A percentile compares a stretch with the other conserved stretches of the same genome.
These are phyloP conservation scores for Campylorhamphus procurvoides DNA, from an alignment of 2,113 vertebrate species.

Conservation along the genomic window DNA sequence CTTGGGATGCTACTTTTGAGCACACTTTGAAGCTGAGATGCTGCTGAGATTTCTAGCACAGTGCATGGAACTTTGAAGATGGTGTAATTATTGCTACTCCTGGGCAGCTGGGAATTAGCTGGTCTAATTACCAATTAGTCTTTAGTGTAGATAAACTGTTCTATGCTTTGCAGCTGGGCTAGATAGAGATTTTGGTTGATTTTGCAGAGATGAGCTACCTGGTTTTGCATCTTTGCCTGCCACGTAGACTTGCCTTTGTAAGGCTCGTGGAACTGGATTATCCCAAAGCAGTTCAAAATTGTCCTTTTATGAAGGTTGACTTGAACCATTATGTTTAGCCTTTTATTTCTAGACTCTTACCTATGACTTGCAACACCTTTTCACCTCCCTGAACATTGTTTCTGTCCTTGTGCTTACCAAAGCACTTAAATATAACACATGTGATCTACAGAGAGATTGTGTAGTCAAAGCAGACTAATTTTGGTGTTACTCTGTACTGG, in stretches of 20 bases:
- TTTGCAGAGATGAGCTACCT: neutral
- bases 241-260: neutral
- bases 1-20: neutral
- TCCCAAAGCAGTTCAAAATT: neutral
- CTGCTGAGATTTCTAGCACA: neutral
- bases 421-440: neutral
- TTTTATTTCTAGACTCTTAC: neutral
- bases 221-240: neutral
- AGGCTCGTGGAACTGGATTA: neutral
- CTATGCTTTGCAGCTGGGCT: neutral
- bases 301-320: neutral
- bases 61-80: neutral
- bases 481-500: neutral
- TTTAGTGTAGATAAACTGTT: neutral
- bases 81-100: neutral
- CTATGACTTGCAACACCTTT: neutral
- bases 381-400: neutral
- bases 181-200: neutral
- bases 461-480: neutral
- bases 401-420: neutral
- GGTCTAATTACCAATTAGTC: neutral
- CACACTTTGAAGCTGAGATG: neutral
- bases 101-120: neutral
- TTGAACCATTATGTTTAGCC: neutral
- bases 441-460: neutral